Percentiles rank a stretch among this genome's conserved stretches.
These are phyloP conservation scores for Pogonophryne albipinna DNA, from an alignment of 2,797 vertebrate genomes.

Conservation along the genomic window DNA sequence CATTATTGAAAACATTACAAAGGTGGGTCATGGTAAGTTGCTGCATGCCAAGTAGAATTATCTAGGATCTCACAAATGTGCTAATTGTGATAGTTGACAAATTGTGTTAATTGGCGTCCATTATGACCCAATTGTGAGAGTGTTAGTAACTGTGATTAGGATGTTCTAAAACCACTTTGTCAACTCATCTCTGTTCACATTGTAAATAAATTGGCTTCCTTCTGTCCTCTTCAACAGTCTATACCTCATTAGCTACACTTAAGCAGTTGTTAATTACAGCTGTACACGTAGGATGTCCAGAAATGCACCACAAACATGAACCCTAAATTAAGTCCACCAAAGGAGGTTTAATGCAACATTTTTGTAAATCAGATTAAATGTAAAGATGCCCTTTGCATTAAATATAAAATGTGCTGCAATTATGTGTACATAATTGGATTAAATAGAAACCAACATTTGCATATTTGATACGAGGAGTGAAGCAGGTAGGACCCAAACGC, in stretches of 20 bases:
- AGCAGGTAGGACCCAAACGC: too few species aligned
- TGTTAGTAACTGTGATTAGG: conserved; percentile 4
- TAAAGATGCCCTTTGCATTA: background rate
- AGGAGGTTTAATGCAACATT: background rate
- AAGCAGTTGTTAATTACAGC: background rate
- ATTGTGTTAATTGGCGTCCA: background rate
- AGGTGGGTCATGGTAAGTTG: background rate
- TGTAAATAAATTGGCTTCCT: background rate
- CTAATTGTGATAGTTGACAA: background rate
- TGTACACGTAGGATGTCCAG: too few species aligned
- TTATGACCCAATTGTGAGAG: conserved; percentile 5
- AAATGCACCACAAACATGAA: too few species aligned
- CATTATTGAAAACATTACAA: background rate
- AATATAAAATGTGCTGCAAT: too few species aligned
- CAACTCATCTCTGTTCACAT: background rate
- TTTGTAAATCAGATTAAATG: background rate
- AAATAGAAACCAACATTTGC: conserved; percentile 20
- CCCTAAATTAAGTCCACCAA: background rate
- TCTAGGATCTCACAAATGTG: background rate
- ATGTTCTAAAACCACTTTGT: background rate
- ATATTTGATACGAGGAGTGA: background rate
- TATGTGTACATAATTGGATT: conserved; percentile 27
- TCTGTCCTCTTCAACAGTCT: background rate
- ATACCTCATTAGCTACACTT: background rate
- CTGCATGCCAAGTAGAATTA: background rate